Base-by-base conservation (phyloP, 2,888 invertebrate genomes). In the Thereva nobilitata region DNA sequence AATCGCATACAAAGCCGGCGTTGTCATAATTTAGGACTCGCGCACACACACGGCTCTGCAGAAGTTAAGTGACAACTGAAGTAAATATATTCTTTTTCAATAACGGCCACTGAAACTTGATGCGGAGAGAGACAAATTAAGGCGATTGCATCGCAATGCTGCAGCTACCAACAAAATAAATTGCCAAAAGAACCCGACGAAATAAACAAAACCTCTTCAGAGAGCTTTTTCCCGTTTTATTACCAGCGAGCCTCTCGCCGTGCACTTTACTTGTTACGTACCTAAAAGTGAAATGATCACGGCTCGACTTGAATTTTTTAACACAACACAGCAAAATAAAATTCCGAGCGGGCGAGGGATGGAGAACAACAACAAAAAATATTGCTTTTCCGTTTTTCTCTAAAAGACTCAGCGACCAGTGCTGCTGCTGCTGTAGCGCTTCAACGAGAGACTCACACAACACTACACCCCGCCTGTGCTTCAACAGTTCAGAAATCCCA, bases 401-500 rank as follows among this genome's bases (percentile, higher is more conserved):
- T 38, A 37, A 38, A 23, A 52, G 35, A 5, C 38, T 10, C 38
- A 38, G 53, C 6, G 38, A 40, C 49, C n/a, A 53, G 53, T 10
- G 38, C 40, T 55, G 12, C 40, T 41, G 42, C 42, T 8, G 8
- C 35, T 35, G 57, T 47, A 59, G 57, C 47, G 57, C 47, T 59
- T 59, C 57, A 59, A 47, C 45, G 57, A 59, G 57, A 59, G 57
- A 59, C 57, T 59, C 57, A 59, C 57, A 59, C 57, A 59, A 59
- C 57, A 59, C 57, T 59, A 59, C 57, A 41, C 55, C 55, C 41
- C 57, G 57, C 47, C 34, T 47, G 47, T 47, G 44, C 47, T 47
- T 23, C 23, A 23, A 23, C 23, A 23, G 23, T 23, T 23, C 23
- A 23, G 23, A 10, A 38, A 45, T 47, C 47, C 12, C 41, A 45